Conservation (phyloP, 2,113 vertebrate genomes). For the Stercorarius parasiticus region DNA sequence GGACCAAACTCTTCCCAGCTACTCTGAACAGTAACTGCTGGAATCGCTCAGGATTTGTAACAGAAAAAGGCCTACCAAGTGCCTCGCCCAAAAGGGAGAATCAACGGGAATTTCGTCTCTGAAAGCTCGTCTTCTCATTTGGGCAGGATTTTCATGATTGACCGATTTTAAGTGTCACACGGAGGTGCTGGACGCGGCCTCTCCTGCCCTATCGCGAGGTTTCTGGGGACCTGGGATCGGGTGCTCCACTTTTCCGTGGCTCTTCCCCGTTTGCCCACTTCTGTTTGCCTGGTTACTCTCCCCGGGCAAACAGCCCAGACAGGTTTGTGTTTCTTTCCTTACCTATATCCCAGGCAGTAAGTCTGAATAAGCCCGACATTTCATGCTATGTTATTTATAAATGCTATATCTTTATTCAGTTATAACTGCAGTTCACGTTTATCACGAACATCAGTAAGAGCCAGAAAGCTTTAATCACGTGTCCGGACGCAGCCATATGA, state of each 20-base stretch:
- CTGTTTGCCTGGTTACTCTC: neutral
- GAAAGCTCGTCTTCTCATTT: neutral
- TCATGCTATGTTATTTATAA: slow-evolving; percentile 11
- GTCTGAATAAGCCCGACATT: neutral
- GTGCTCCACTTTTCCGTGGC: neutral
- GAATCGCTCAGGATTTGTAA: neutral
- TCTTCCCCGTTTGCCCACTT: neutral
- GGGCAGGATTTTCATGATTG: neutral
- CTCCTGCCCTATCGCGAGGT: neutral
- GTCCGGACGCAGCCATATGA: neutral
- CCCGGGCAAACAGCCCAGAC: neutral
- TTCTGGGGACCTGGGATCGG: neutral
- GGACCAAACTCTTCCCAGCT: neutral
- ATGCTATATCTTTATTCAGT: neutral
- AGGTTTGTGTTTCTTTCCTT: neutral
- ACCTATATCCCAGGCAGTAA: neutral
- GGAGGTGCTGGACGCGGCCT: neutral
- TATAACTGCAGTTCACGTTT: neutral
- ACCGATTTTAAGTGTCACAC: neutral
- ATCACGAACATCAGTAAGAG: neutral
- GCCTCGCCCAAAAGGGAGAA: neutral
- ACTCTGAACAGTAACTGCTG: neutral
- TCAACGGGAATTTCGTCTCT: neutral
- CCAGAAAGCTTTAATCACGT: neutral
- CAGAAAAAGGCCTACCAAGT: neutral